Percentiles rank a stretch among this genome's conserved stretches.
phyloP scores from a whole-genome alignment of 2,797 vertebrate species.

The Pseudochirops cupreus region DNA sequence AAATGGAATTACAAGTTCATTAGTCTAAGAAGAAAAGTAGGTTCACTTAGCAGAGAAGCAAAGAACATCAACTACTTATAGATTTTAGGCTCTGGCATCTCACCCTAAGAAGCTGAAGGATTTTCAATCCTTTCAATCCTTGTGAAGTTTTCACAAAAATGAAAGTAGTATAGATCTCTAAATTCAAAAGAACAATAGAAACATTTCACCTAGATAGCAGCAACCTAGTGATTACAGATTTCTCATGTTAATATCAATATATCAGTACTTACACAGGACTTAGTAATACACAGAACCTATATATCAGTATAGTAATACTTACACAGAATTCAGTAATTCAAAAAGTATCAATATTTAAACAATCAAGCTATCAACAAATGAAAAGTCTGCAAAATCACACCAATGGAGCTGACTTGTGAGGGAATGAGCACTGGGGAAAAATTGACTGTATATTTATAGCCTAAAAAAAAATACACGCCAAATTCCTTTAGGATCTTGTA shows the following conservation, averaged over 20 bases:
- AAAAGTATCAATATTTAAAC: background rate
- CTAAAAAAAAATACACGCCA: background rate
- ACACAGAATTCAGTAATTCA: background rate
- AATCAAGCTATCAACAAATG: background rate
- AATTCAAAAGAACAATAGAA: background rate
- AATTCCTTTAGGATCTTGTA: background rate
- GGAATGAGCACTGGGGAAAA: background rate
- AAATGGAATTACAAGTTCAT: background rate
- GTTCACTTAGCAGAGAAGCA: background rate
- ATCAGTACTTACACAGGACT: background rate
- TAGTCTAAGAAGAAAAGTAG: background rate
- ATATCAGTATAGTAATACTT: background rate
- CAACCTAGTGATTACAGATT: background rate
- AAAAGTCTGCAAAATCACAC: background rate
- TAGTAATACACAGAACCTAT: background rate
- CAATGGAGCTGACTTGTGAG: background rate
- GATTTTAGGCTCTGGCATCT: background rate
- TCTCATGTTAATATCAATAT: background rate
- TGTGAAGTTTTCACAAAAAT: background rate
- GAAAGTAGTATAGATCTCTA: background rate
- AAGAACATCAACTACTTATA: background rate
- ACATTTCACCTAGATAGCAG: background rate
- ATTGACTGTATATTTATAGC: too few relatives aligned
- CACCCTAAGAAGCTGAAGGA: background rate
- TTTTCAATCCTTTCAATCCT: background rate